These are phyloP conservation scores for Molossus alvarezi DNA, from an alignment of 2,797 vertebrate species.

Conservation along the genomic window DNA sequence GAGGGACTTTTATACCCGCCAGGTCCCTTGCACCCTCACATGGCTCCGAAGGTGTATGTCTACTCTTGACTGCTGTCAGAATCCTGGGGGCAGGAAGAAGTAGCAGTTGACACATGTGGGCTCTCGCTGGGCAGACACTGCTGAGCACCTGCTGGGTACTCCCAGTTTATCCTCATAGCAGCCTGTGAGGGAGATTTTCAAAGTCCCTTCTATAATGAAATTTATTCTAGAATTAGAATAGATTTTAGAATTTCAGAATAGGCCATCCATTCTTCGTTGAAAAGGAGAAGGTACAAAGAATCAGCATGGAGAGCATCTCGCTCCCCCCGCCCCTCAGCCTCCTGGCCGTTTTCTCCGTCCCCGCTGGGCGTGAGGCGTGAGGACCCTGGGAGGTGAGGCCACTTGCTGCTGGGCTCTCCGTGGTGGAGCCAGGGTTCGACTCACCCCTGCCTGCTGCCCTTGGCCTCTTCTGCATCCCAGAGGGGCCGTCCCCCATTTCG, in stretches of 20 bases:
- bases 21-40: not conserved
- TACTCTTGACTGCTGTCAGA: not conserved
- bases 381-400: not conserved
- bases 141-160: not conserved
- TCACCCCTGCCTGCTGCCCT: not conserved
- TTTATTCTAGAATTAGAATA: not conserved
- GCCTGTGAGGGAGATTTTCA: not conserved
- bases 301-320: not conserved
- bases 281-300: not conserved
- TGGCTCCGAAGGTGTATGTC: not conserved
- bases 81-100: not conserved
- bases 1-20: not conserved
- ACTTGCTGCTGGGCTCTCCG: not conserved
- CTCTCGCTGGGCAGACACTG: not conserved
- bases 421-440: not conserved
- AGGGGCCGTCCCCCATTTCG: not conserved
- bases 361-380: not conserved
- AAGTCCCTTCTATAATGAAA: not conserved
- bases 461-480: not conserved
- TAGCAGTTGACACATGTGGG: fast-evolving
- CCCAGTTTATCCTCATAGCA: not conserved
- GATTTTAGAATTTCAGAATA: not conserved
- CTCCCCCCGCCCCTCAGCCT: not conserved
- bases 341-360: not conserved
- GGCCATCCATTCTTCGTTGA: not conserved